Evolutionary conservation across 2,888 invertebrate genomes (phyloP).

Genomic region (Euspilapteryx auroguttella): DNA sequence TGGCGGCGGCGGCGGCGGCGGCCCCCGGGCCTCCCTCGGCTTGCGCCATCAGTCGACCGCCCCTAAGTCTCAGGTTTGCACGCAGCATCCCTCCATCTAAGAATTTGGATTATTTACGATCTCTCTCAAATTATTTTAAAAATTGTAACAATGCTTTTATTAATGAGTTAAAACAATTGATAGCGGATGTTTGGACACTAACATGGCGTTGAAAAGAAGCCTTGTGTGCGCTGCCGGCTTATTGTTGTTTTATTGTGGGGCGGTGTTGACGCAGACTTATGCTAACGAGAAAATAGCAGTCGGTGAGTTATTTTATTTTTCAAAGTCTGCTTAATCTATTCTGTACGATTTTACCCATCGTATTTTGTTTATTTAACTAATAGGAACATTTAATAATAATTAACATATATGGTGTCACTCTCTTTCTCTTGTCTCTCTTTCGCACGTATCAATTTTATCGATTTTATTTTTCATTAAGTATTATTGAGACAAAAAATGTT

Average conservation of each 20-base stretch:
- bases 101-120: slow-evolving; percentile 19
- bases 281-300: slow-evolving; percentile 50
- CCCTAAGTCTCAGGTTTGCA: slow-evolving; percentile 54
- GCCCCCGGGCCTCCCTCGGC: slow-evolving; percentile 24
- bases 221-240: slow-evolving; percentile 19
- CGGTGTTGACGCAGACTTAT: slow-evolving; percentile 32
- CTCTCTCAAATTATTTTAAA: slow-evolving; percentile 10
- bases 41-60: slow-evolving; percentile 44
- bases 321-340: not conserved
- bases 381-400: no score
- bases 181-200: slow-evolving; percentile 7
- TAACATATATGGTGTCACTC: no score
- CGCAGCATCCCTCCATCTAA: slow-evolving; percentile 45
- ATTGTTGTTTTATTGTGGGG: slow-evolving; percentile 28
- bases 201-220: slow-evolving; percentile 10
- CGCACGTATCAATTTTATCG: no score
- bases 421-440: no score
- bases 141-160: not conserved
- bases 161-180: not conserved
- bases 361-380: no score
- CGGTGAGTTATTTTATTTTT: slow-evolving; percentile 27
- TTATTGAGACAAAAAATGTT: no score
- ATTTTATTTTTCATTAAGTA: no score
- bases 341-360: not conserved
- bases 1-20: slow-evolving; percentile 13